phyloP scores from a whole-genome alignment of 2,113 vertebrate species.

The Mobula birostris region DNA sequence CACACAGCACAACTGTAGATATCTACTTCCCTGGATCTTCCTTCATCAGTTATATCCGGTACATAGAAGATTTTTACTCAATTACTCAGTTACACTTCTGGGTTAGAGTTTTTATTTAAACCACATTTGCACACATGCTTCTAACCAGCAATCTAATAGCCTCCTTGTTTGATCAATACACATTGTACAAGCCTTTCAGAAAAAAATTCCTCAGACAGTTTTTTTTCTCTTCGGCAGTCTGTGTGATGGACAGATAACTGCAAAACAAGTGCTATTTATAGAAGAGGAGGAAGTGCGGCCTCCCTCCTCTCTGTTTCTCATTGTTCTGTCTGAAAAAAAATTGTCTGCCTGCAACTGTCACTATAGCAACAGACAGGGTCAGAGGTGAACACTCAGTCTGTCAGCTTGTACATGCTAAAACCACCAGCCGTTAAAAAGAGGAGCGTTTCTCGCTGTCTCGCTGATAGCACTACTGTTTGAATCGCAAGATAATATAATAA shows the following conservation, averaged over 20 bases:
- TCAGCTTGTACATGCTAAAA: conserved; percentile 31
- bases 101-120: neutral
- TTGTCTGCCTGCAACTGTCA: conserved; percentile 32
- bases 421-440: conserved; percentile 24
- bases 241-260: conserved; percentile 34
- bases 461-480: neutral
- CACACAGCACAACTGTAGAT: neutral
- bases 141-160: neutral
- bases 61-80: neutral
- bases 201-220: conserved; percentile 14
- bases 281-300: conserved; percentile 21
- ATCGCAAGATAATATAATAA: conserved; percentile 23
- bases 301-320: conserved; percentile 30
- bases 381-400: conserved; percentile 29
- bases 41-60: neutral
- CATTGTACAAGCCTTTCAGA: conserved; percentile 18
- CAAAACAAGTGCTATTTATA: conserved; percentile 36
- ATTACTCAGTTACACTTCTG: neutral
- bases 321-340: conserved; percentile 36
- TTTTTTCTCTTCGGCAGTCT: neutral
- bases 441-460: neutral
- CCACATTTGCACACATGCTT: neutral
- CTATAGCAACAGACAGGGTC: conserved; percentile 33
- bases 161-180: conserved; percentile 20
- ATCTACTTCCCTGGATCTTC: neutral